A percentile compares a stretch with the other conserved stretches of the same genome.
Conservation (phyloP, 2,113 vertebrate genomes). For the Peucedramus taeniatus region DNA sequence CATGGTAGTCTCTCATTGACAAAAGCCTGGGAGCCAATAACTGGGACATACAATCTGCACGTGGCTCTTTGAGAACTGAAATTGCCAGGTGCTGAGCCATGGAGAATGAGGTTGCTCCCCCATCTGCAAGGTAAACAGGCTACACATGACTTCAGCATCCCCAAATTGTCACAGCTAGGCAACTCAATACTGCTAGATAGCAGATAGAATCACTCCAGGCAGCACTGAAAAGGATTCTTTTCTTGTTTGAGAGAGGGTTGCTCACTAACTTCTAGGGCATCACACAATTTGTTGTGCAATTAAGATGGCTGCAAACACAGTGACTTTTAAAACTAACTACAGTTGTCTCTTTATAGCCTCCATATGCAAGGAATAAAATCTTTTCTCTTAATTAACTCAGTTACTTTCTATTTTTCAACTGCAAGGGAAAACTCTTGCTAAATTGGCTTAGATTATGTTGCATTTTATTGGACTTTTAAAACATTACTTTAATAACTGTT, state of each 20-base stretch:
- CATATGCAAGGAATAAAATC: background rate
- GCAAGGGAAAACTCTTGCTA: background rate
- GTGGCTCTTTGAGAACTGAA: background rate
- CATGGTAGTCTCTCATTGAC: background rate
- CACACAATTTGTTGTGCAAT: background rate
- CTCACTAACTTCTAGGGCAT: background rate
- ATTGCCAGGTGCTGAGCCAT: background rate
- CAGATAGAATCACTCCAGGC: background rate
- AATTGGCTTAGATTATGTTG: background rate
- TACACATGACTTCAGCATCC: background rate
- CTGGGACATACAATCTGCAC: background rate
- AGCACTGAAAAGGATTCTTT: background rate
- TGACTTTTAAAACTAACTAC: background rate
- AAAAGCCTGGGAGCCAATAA: background rate
- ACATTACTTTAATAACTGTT: background rate
- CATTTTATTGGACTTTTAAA: background rate
- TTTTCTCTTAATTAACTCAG: background rate
- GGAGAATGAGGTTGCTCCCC: background rate
- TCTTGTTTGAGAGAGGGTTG: background rate
- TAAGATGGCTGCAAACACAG: background rate
- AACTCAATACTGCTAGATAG: background rate
- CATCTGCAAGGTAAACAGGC: background rate
- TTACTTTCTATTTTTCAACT: background rate
- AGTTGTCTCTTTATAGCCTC: background rate
- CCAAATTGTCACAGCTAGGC: background rate